Base-by-base conservation (phyloP, 2,113 vertebrate genomes). In the Chaetorhynchus papuensis region DNA sequence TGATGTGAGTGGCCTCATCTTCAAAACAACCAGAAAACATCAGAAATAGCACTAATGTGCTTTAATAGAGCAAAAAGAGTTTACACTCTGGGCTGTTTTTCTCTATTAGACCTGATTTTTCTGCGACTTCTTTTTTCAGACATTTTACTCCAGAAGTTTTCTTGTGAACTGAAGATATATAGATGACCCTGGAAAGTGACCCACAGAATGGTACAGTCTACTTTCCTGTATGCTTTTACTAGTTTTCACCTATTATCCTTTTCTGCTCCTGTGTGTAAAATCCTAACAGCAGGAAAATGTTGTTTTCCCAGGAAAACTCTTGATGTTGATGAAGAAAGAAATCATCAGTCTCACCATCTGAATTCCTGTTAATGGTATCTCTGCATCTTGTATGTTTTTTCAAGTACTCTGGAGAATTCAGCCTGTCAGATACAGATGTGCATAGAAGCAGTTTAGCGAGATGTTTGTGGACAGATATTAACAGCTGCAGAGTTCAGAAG, bases 401-500 rank as follows among this genome's bases (percentile, higher is more conserved):
- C 56, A 64, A 61, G 45, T 42, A 19, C 86, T 72, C 64, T 18
- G 13, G 88, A 78, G 86, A 86, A 27, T 87, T 78, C 17, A 89
- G 80, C 33, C 60, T 88, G 42, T 90, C 83, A 93, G 83, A 75
- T 18, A 23, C 79, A 93, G 71, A 83, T 53, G 84, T 80, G 20
- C 52, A 24, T 71, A 72, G 86, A 93, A 95, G 85, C n/a, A 44
- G 44, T 75, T 94, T 81, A 82, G 80, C 0, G 0, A 92, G 65
- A n/a, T 12, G 44, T 27, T 59, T 49, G 50, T 21, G 28, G 28
- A 39, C n/a, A 54, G 65, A 42, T 42, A 17, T 14, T 26, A 75
- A 60, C 77, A 92, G 86, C 93, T 96, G 87, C 59, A 65, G 59
- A 87, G 94, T 82, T 96, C 90, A 76, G 61, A 82, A 94, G 88